Conservation (phyloP, 2,113 vertebrate genomes). For the Muntiacus reevesi region DNA sequence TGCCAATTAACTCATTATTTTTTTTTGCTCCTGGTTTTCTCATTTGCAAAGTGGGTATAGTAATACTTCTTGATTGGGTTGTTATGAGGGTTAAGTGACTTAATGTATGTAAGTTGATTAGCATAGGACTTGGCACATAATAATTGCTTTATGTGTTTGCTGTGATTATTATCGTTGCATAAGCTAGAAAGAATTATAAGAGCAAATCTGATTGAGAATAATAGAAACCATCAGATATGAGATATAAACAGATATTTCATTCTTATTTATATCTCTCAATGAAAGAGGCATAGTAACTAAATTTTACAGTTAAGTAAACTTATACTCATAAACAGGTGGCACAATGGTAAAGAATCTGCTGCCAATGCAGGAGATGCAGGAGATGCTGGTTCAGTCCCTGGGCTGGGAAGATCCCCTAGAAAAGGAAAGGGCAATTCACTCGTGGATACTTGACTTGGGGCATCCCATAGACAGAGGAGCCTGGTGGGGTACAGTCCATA, state of each 20-base stretch:
- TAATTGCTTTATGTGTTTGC: background rate
- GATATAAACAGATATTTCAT: background rate
- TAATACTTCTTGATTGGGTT: background rate
- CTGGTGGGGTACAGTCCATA: background rate
- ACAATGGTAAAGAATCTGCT: background rate
- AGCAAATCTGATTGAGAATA: background rate
- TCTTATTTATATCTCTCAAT: background rate
- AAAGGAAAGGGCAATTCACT: background rate
- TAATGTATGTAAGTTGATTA: background rate
- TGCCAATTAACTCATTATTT: background rate
- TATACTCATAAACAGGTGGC: background rate
- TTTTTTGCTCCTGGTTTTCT: background rate
- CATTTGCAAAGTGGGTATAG: background rate
- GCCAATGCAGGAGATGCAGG: background rate
- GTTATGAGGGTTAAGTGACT: background rate
- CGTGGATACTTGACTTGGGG: background rate
- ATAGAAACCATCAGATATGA: background rate
- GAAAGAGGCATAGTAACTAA: background rate
- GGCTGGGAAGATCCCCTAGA: background rate
- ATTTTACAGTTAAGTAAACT: background rate
- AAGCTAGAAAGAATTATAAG: background rate
- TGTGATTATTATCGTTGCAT: background rate
- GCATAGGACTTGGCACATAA: background rate
- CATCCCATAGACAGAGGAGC: background rate
- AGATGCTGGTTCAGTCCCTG: background rate